Conservation (phyloP, 2,888 invertebrate genomes). For the Acleris literana region DNA sequence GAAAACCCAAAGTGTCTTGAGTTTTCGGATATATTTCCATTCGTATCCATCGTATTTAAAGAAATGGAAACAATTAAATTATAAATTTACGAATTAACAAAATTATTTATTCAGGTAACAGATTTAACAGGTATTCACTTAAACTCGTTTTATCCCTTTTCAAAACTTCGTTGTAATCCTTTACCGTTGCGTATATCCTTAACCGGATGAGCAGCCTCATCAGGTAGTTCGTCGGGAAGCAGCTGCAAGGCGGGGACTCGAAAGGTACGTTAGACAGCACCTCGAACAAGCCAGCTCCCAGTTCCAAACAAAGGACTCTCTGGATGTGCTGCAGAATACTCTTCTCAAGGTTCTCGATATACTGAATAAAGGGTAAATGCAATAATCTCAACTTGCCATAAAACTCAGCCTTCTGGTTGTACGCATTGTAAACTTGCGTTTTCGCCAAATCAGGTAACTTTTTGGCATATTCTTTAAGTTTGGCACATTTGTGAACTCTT, state of each 20-base stretch:
- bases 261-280: conserved; percentile 3
- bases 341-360: conserved; percentile 14
- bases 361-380: conserved; percentile 14
- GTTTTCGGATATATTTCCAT: no score
- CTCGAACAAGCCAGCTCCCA: conserved; percentile 11
- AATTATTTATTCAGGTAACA: not conserved
- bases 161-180: conserved; percentile 5
- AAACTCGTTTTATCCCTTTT: not conserved
- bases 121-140: not conserved
- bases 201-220: conserved; percentile 18
- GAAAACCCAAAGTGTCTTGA: no score
- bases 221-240: conserved; percentile 16
- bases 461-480: conserved; percentile 1
- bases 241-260: conserved; percentile 9
- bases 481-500: conserved; percentile 2
- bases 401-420: conserved; percentile 12
- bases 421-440: conserved; percentile 5
- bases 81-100: not conserved
- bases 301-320: conserved; percentile 1
- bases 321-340: conserved; percentile 8
- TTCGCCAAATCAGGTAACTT: conserved; percentile 16
- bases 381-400: conserved; percentile 21
- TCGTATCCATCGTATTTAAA: no score
- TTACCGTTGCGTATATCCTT: conserved; percentile 13
- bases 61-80: not conserved